Evolutionary conservation across 2,797 vertebrate species (phyloP).

Genomic region (Salarias fasciatus): DNA sequence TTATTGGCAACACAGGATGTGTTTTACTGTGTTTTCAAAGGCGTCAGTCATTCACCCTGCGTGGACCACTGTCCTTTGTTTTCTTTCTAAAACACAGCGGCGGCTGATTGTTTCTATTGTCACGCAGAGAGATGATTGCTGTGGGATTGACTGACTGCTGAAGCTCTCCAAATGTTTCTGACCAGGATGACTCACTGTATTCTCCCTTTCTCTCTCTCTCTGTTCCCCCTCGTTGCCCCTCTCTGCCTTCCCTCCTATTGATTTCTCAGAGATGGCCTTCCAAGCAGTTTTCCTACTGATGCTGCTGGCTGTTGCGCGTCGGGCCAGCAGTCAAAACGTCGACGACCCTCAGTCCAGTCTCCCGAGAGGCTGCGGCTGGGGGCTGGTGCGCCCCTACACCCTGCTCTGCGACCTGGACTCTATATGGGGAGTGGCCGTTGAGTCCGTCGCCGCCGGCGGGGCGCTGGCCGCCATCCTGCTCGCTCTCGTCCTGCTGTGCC

Average conservation of each 20-base stretch:
- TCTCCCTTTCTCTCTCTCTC: constrained; percentile 11
- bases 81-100: constrained; percentile 55
- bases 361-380: constrained; percentile 91
- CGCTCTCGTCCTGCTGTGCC: constrained; percentile 88
- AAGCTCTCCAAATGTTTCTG: constrained; percentile 41
- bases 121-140: constrained; percentile 41
- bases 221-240: constrained; percentile 5
- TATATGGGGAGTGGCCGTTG: constrained; percentile 94
- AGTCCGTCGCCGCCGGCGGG: constrained; percentile 89
- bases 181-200: constrained; percentile 47
- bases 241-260: constrained; percentile 43
- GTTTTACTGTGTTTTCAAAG: constrained; percentile 35
- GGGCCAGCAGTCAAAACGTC: constrained; percentile 72
- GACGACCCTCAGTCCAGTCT: constrained; percentile 84
- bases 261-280: constrained; percentile 75
- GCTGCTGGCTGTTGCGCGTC: constrained; percentile 76
- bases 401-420: constrained; percentile 95
- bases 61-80: constrained; percentile 57
- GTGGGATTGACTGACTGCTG: constrained; percentile 49
- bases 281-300: constrained; percentile 75
- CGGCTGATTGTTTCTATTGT: constrained; percentile 53
- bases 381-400: constrained; percentile 88
- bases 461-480: constrained; percentile 87
- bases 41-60: constrained; percentile 48
- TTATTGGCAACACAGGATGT: constrained; percentile 25